phyloP scores from a whole-genome alignment of 2,113 vertebrate genomes.

The cattle (Bos taurus) region DNA sequence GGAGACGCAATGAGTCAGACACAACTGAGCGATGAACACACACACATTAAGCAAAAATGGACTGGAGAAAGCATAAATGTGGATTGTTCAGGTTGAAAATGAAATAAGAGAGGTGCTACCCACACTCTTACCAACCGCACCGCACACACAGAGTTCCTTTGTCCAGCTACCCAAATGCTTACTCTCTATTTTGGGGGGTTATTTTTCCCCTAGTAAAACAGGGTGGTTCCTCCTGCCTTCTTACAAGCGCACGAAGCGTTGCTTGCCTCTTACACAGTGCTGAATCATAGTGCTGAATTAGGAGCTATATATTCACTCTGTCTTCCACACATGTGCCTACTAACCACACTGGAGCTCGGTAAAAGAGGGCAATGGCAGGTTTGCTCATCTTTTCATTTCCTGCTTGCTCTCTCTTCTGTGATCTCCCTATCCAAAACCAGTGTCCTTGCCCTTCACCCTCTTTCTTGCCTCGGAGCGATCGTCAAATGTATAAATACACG shows the following conservation, averaged over 20 bases:
- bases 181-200: constrained; percentile 46
- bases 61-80: constrained; percentile 42
- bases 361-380: constrained; percentile 71
- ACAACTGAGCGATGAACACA: background rate
- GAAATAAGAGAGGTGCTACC: background rate
- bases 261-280: constrained; percentile 54
- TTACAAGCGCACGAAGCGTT: constrained; percentile 70
- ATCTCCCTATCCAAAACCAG: background rate
- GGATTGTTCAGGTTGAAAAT: background rate
- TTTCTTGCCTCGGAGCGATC: constrained; percentile 41
- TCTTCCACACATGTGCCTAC: constrained; percentile 67
- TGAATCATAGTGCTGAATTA: constrained; percentile 69
- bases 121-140: background rate
- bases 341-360: constrained; percentile 64
- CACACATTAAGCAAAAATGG: constrained; percentile 49
- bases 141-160: background rate
- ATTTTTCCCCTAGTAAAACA: constrained; percentile 59
- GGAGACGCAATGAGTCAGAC: background rate
- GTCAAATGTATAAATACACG: constrained; percentile 54
- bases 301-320: constrained; percentile 68
- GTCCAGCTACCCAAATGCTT: constrained; percentile 41
- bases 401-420: constrained; percentile 60
- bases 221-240: constrained; percentile 64
- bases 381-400: constrained; percentile 77
- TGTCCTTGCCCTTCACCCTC: constrained; percentile 33